Evolutionary conservation across 2,113 vertebrate species (phyloP).

Genomic region (Nestor notabilis): DNA sequence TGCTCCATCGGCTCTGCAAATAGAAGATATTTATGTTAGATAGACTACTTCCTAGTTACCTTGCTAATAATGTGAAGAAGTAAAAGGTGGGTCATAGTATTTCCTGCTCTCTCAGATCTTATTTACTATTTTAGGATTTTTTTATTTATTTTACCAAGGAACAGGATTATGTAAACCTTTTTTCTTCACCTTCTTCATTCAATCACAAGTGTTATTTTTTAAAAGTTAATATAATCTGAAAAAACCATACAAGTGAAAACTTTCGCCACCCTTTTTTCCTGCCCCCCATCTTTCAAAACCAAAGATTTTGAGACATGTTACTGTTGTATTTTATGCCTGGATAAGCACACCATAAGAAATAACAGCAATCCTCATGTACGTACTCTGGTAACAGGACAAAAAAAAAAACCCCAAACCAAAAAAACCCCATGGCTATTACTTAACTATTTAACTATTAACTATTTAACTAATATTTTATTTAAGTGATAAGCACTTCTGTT

Average conservation of each 20-base stretch:
- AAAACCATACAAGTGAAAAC: neutral
- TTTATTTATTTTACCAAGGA: neutral
- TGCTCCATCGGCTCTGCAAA: slow-evolving; percentile 81
- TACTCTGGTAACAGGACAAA: slow-evolving; percentile 65
- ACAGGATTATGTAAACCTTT: neutral
- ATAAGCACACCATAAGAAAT: neutral
- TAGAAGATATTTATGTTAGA: slow-evolving; percentile 78
- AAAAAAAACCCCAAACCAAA: too few relatives aligned
- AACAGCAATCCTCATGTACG: slow-evolving; percentile 70
- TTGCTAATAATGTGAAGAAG: slow-evolving; percentile 1
- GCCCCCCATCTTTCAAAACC: neutral
- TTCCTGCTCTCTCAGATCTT: neutral
- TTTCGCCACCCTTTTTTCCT: neutral
- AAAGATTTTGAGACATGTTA: neutral
- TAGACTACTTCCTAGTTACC: neutral
- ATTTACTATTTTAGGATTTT: neutral
- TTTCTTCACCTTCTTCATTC: neutral
- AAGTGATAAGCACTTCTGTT: neutral
- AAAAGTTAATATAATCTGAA: neutral
- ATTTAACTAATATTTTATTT: neutral
- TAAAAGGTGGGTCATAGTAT: neutral
- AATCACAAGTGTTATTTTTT: neutral
- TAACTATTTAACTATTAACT: too few relatives aligned
- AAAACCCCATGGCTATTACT: too few relatives aligned
- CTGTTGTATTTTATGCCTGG: neutral